Evolutionary conservation across 2,113 vertebrate species (phyloP).

Genomic region (Phalacrocorax aristotelis): DNA sequence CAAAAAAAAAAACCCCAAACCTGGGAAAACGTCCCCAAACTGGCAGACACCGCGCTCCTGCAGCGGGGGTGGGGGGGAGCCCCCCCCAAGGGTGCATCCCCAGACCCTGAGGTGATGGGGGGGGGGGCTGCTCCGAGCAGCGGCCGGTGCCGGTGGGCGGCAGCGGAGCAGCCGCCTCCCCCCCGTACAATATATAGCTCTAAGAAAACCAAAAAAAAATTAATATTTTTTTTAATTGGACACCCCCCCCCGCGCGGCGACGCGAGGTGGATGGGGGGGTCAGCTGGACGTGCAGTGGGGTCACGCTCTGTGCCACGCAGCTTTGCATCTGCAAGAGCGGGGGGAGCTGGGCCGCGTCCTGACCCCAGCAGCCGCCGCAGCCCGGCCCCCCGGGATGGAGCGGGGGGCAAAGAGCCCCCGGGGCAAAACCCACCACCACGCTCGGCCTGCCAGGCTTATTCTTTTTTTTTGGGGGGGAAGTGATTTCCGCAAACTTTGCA

Average conservation of each 20-base stretch:
- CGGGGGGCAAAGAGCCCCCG: background rate
- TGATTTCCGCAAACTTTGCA: background rate
- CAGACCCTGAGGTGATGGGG: slow-evolving; percentile 20
- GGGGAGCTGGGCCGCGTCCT: background rate
- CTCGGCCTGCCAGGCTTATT: background rate
- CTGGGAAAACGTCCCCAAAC: background rate
- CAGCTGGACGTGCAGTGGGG: background rate
- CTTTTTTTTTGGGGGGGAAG: too few species aligned
- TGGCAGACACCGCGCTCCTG: background rate
- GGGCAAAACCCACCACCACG: background rate
- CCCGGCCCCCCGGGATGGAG: background rate
- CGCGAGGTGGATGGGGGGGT: background rate
- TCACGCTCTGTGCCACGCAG: background rate
- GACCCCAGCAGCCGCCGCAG: background rate
- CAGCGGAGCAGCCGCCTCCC: background rate
- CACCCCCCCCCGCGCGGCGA: too few species aligned
- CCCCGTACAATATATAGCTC: background rate
- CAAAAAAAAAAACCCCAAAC: background rate
- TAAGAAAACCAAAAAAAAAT: background rate
- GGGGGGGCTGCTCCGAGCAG: background rate
- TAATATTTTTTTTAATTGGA: background rate
- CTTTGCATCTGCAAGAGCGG: too few species aligned
- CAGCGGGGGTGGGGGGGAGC: too few species aligned
- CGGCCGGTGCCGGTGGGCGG: too few species aligned
- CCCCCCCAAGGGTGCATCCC: background rate